Percentiles rank a stretch among this genome's conserved stretches.
phyloP scores from a whole-genome alignment of 2,888 invertebrate genomes.

The Morinoia aosen region DNA sequence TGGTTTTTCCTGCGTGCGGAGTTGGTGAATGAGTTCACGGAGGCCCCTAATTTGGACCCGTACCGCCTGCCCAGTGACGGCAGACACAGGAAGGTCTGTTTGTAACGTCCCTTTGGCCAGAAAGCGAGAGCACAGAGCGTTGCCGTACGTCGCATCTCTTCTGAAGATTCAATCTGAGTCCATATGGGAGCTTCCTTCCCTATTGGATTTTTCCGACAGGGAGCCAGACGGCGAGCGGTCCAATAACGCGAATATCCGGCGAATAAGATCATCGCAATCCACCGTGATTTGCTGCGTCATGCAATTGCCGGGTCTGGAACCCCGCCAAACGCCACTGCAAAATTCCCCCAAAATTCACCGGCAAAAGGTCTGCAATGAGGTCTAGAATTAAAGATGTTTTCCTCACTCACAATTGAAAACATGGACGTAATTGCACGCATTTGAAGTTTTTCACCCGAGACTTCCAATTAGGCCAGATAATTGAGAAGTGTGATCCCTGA shows the following conservation, averaged over 20 bases:
- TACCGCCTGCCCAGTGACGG: background rate
- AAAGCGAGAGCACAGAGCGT: background rate
- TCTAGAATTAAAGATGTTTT: background rate
- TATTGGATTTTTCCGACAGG: background rate
- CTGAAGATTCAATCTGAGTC: conserved; percentile 21
- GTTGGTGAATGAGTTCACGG: background rate
- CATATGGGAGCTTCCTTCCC: conserved; percentile 2
- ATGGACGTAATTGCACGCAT: background rate
- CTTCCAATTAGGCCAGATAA: background rate
- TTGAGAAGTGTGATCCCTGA: background rate
- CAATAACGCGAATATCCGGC: conserved; percentile 30
- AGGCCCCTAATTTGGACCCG: background rate
- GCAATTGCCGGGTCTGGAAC: conserved; percentile 22
- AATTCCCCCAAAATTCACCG: background rate
- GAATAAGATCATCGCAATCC: conserved; percentile 19
- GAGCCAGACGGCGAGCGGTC: background rate
- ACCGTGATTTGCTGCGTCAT: conserved; percentile 26
- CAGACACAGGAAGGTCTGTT: background rate
- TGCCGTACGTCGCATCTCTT: background rate
- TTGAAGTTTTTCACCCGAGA: background rate
- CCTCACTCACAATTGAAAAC: background rate
- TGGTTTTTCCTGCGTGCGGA: background rate
- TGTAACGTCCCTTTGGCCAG: background rate
- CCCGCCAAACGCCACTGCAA: background rate
- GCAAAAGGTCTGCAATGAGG: background rate